Evolutionary conservation across 2,888 invertebrate genomes (phyloP), one percentile per base, ranked within the genome.

Genomic region (Polydrusus pterygomalis): DNA sequence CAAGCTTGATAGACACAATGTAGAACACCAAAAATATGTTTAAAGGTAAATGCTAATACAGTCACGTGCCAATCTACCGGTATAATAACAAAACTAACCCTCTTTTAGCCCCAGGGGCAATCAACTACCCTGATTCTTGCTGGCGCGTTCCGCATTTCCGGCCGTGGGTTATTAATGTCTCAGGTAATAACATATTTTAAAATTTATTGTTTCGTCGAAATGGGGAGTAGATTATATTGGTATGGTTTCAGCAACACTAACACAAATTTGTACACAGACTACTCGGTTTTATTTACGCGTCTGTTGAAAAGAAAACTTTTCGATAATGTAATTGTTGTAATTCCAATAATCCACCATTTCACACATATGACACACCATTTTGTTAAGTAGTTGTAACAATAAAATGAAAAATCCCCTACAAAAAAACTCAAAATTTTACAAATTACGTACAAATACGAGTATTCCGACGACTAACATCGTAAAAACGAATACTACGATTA

Each of bases 71-170:
- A n/a, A 64, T 15, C 54, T 54, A 49, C 15, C 11, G 30, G 49
- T 34, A 64, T 71, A 64, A 71, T 64, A 69, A 69, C 45, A 45
- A 40, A 71, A 64, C 17, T 34, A 64, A 54, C 45, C 54, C 64
- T 64, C 71, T 13, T 43, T 15, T 13, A 15, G 40, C 38, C 71
- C 68, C 47, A 11, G 15, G 43, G 71, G 64, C 56, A 71, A 71
- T 71, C 64, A 64, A 71, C 64, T 30, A 71, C 71, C 71, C 71
- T 71, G 71, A 71, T 71, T 71, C 71, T 71, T 25, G 45, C 54
- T 64, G 56, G 71, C 63, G 71, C 71, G 71, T 71, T 71, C 71
- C 71, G 54, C 56, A 71, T 64, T 71, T 71, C 71, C 71, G 71
- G 54, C 56, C 25, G 54, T 8, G 13, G 30, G 56, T 63, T 63